Base-by-base conservation (phyloP, 2,797 vertebrate genomes). In the Halcyon chelicuti region DNA sequence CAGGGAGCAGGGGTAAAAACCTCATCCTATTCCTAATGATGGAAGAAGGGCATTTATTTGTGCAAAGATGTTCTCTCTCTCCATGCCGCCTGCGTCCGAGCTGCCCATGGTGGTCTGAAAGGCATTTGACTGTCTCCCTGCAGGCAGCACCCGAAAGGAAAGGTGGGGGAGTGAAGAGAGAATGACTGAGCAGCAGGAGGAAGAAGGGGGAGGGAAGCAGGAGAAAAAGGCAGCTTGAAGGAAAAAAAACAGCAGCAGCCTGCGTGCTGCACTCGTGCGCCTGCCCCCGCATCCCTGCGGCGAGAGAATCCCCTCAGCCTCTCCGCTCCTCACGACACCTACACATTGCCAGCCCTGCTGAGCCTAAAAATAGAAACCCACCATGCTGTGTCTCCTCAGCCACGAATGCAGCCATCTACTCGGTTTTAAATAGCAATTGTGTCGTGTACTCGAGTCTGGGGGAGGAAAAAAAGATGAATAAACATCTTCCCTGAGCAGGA, bases 291-390 rank as follows among this genome's bases (percentile, higher is more conserved):
- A 94, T 93, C 83, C 94, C 82, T 21, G 89, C 63, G 13, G 82
- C 4, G 44, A 94, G 85, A 91, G 90, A 29, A 95, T 95, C 95
- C 87, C 96, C 70, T 63, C 85, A 17, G 92, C 94, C 77, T 31
- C 83, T 21, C 20, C 10, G 77, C 54, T 83, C 62, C 78, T 90
- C 82, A 5, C 54, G 17, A 94, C 96, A 94, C 95, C 93, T 92
- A 82, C 95, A 71, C 49, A 3, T 1, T 21, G 14, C 77, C 89
- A 85, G 91, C 68, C 80, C 42, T 39, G 71, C 77, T 0, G 57
- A 14, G 88, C 77, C 92, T 62, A 96, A 92, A 97, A 96, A 97
- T 97, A 97, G 93, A 75, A 79, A 12, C 82, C 68, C 90, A 42
- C 79, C 86, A 55, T 20, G 60, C 93, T 66, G 93, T 21, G 93